phyloP scores from a whole-genome alignment of 2,888 invertebrate species.

The Ophioninae sp. region DNA sequence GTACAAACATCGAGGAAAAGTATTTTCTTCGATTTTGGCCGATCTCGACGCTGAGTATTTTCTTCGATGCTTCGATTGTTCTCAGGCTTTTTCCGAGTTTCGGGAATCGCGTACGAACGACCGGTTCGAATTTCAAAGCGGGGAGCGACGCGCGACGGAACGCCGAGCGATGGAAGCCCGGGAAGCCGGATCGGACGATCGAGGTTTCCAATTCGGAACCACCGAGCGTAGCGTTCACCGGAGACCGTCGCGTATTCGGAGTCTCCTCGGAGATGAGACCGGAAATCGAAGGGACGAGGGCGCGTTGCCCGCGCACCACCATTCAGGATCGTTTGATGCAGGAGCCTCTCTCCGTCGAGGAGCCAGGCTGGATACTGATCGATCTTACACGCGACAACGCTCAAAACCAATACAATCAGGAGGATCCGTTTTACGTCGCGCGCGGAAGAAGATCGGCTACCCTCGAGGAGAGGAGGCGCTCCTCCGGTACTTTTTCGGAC shows the following conservation, averaged over 20 bases:
- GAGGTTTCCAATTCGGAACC: conserved; percentile 7
- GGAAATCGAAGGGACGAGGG: neutral
- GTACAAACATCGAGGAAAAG: too few relatives aligned
- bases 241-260: neutral
- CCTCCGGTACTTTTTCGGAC: neutral
- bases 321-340: conserved; percentile 62
- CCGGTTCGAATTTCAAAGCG: conserved; percentile 17
- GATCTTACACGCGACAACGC: conserved; percentile 14
- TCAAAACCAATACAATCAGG: neutral
- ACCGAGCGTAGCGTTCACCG: conserved; percentile 19
- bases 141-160: neutral
- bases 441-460: conserved; percentile 71
- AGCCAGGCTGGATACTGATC: conserved; percentile 69
- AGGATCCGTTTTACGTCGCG: conserved; percentile 71
- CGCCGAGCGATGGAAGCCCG: neutral
- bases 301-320: conserved; percentile 43
- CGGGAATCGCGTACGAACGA: neutral
- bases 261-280: neutral
- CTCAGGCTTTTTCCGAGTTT: conserved; percentile 12
- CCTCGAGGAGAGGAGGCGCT: neutral
- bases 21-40: too few relatives aligned
- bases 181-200: conserved; percentile 8
- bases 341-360: conserved; percentile 70
- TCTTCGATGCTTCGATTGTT: neutral
- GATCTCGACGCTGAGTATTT: too few relatives aligned